Evolutionary conservation across 2,888 invertebrate species (phyloP).

Genomic region (Volucella inflata): DNA sequence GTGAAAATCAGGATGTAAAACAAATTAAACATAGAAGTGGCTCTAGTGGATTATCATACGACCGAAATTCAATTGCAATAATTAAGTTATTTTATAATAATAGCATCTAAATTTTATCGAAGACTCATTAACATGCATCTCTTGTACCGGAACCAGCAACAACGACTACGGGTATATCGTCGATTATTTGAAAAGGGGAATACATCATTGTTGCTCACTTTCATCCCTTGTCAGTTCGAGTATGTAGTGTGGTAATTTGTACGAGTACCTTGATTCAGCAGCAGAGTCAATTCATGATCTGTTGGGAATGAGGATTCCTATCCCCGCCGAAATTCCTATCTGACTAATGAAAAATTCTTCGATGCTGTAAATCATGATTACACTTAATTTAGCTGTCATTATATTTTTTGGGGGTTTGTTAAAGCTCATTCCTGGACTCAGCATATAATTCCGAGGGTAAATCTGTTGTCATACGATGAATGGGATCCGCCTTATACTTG

Average conservation of each 20-base stretch:
- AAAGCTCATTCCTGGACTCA: conserved; percentile 2
- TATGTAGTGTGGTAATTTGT: conserved; percentile 60
- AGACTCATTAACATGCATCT: conserved; percentile 72
- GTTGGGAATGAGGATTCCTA: conserved; percentile 13
- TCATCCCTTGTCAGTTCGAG: conserved; percentile 63
- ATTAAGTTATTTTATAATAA: conserved; percentile 75
- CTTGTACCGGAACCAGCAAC: conserved; percentile 64
- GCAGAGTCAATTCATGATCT: conserved; percentile 36
- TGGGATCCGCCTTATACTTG: conserved; percentile 59
- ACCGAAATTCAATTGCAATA: conserved; percentile 71
- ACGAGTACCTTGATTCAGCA: conserved; percentile 58
- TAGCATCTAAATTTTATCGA: conserved; percentile 69
- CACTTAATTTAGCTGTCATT: conserved; percentile 75
- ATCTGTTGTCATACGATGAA: conserved; percentile 42
- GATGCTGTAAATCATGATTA: conserved; percentile 77
- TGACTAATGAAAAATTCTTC: conserved; percentile 76
- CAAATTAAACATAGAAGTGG: conserved; percentile 62
- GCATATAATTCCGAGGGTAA: conserved; percentile 47
- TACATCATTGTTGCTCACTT: conserved; percentile 64
- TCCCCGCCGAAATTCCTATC: conserved; percentile 69
- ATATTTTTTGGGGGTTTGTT: conserved; percentile 61
- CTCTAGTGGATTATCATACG: conserved; percentile 54
- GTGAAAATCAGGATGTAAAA: conserved; percentile 35
- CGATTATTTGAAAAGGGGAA: conserved; percentile 66
- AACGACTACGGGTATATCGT: conserved; percentile 36